Base-by-base conservation (phyloP, 2,888 invertebrate species). In the Thalpophila matura region DNA sequence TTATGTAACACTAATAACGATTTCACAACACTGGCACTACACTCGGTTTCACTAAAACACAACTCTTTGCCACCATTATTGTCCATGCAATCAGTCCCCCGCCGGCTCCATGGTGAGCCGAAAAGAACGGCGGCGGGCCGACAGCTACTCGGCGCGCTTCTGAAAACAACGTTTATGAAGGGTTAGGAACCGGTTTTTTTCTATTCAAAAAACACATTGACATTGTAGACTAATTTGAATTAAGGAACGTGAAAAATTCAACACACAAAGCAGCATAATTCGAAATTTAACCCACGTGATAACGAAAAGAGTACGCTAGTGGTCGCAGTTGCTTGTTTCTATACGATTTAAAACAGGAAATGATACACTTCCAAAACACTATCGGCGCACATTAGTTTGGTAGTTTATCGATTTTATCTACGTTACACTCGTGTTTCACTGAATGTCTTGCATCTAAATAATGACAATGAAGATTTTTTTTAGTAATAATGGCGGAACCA, bases 271-370 rank as follows among this genome's bases (percentile, higher is more conserved):
- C 80, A 74, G 80, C 82, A 84, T 84, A 87, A 89, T 90, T 91
- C 88, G 85, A 94, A 92, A 93, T 91, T 90, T 89, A 86, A 92
- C 94, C 95, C 95, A 95, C 95, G 95, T 95, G 95, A 95, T 95
- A 93, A 91, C 87, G 88, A 92, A 91, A 91, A 90, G 89, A 91
- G 89, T 92, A 88, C 87, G 89, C 91, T 91, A 91, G 91, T 86
- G 85, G 80, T 88, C 90, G 92, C 89, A 92, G 90, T 92, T 89
- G 91, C 91, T 93, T 94, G 94, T 93, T 95, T 94, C 89, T 86
- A 74, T 86, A 86, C 79, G 88, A 90, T 91, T 90, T 83, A 88
- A 90, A 91, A 93, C 94, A 94, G 94, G 94, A 95, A 95, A 94
- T 91, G 90, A 88, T 89, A 91, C 89, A 91, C 89, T 89, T 86